These are phyloP conservation scores for Mamestra configurata DNA, from an alignment of 1,140 invertebrate species.

Conservation along the genomic window DNA sequence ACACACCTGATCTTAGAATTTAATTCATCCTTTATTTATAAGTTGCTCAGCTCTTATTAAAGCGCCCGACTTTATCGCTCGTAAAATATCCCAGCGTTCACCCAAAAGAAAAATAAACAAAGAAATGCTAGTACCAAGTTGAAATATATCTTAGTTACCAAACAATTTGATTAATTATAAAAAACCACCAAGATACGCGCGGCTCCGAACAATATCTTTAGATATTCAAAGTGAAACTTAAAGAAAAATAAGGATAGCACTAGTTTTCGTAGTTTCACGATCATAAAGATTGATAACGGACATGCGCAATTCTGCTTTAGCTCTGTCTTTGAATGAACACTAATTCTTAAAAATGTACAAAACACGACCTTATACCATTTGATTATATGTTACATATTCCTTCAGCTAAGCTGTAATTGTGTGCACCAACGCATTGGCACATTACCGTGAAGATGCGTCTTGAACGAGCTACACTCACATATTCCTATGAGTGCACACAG, in stretches of 20 bases:
- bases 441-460: constrained; percentile 72
- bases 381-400: constrained; percentile 58
- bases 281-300: constrained; percentile 74
- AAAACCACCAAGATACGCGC: constrained; percentile 6
- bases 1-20: constrained; percentile 46
- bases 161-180: constrained; percentile 54
- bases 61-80: constrained; percentile 55
- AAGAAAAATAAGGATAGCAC: constrained; percentile 81
- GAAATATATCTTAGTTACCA: constrained; percentile 29
- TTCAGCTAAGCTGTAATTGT: constrained; percentile 59
- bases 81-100: constrained; percentile 48
- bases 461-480: constrained; percentile 64
- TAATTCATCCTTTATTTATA: constrained; percentile 57
- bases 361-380: constrained; percentile 62
- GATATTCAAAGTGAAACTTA: constrained; percentile 68
- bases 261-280: constrained; percentile 80
- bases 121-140: constrained; percentile 20
- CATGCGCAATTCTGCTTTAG: constrained; percentile 76
- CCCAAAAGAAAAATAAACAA: constrained; percentile 50
- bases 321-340: constrained; percentile 68
- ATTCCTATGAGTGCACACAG: constrained; percentile 62
- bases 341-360: constrained; percentile 54
- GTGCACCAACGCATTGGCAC: constrained; percentile 73
- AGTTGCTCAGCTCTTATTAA: constrained; percentile 48
- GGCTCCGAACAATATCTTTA: constrained; percentile 53